phyloP scores from a whole-genome alignment of 1,140 invertebrate species.

The Drosophila tristis region DNA sequence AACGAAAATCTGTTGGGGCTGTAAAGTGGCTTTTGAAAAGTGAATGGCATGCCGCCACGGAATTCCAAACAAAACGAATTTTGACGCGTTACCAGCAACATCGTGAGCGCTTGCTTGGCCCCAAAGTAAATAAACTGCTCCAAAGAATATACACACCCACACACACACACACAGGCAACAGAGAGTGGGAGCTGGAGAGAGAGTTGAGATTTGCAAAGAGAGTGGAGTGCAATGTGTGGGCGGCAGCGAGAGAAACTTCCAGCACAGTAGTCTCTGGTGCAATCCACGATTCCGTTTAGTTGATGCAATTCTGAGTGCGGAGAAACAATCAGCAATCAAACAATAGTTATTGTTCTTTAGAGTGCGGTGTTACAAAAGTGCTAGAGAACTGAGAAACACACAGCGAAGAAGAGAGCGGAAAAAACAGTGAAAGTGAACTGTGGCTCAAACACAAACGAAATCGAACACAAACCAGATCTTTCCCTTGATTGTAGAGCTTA shows the following conservation, averaged over 20 bases:
- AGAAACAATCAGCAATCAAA: conserved; percentile 22
- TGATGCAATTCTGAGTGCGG: conserved; percentile 7
- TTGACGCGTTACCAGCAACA: conserved; percentile 67
- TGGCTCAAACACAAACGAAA: conserved; percentile 12
- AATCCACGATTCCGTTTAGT: conserved; percentile 15
- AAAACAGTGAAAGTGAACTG: conserved; percentile 62
- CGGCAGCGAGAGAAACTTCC: no score
- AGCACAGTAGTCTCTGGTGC: not conserved
- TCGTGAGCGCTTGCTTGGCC: conserved; percentile 54
- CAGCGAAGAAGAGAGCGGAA: conserved; percentile 9
- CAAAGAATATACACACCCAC: conserved; percentile 24
- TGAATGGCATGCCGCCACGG: no score
- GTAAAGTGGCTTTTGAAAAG: no score
- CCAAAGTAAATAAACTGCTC: conserved; percentile 34
- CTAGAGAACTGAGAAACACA: not conserved
- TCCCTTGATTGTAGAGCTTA: conserved; percentile 37
- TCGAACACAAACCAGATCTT: conserved; percentile 44
- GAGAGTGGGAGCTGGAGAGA: conserved; percentile 24
- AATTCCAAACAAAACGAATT: conserved; percentile 23
- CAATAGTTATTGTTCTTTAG: not conserved
- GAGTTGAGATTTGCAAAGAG: conserved; percentile 5
- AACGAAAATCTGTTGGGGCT: no score
- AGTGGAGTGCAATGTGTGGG: no score
- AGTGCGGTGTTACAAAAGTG: conserved; percentile 5
- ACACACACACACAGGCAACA: conserved; percentile 14